Percentiles rank a stretch among this genome's conserved stretches.
Evolutionary conservation across 53 echinoderm and acorn worm genomes (phyloP).

Genomic region (Crossaster papposus): DNA sequence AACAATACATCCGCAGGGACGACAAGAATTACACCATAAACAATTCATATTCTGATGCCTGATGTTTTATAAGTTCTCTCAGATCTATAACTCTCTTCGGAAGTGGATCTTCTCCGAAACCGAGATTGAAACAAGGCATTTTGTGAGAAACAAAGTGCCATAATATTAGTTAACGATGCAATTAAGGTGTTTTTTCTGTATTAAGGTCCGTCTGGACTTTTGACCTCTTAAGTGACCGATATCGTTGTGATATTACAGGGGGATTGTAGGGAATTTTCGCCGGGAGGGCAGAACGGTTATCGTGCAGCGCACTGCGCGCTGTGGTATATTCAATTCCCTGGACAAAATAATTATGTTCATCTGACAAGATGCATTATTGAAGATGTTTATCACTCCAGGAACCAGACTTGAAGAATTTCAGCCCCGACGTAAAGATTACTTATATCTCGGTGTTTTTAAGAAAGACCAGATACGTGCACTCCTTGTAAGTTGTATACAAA

Average conservation of each 20-base stretch:
- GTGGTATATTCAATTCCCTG: background rate
- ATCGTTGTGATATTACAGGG: background rate
- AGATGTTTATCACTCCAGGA: background rate
- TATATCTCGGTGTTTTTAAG: background rate
- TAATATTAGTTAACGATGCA: too few species aligned
- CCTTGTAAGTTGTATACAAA: background rate
- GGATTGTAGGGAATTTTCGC: background rate
- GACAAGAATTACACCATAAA: too few species aligned
- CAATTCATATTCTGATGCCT: too few species aligned
- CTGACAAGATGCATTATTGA: background rate
- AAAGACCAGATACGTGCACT: background rate
- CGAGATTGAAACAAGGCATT: too few species aligned
- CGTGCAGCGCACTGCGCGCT: background rate
- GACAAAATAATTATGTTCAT: background rate
- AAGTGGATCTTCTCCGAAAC: too few species aligned
- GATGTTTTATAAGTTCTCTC: too few species aligned
- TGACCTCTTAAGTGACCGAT: background rate
- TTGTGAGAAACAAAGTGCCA: too few species aligned
- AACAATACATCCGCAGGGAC: conserved; percentile 12
- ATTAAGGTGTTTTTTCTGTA: background rate
- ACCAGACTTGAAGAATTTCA: background rate
- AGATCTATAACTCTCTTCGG: too few species aligned
- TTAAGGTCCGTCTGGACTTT: background rate
- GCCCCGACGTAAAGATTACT: background rate
- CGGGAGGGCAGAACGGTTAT: background rate